Evolutionary conservation across 2,888 invertebrate species (phyloP), one percentile per base, ranked within the genome.

Genomic region (Dasypogon diadema): DNA sequence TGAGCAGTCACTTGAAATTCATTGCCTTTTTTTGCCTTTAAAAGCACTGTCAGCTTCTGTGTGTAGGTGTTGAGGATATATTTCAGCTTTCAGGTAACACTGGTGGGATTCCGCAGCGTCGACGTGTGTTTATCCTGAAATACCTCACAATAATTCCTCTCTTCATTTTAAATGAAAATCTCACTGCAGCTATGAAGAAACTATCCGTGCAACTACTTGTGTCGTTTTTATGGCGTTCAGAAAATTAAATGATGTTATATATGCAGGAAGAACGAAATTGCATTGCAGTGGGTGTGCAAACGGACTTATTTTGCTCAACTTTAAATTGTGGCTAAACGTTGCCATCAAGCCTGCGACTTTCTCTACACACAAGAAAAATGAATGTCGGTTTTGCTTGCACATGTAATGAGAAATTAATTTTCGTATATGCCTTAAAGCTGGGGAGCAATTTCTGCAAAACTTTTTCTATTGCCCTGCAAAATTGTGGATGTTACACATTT

Each of bases 161-260:
- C 46, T 54, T 70, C 54, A 70, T 12, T 30, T 70, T 70, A 54
- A 70, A 70, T 70, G 70, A 70, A 70, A 70, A 54, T 70, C 16
- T 34, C 46, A 21, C 10, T 30, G 54, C 24, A 30, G 37, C 70
- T 3, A 51, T 51, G 68, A 48, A 54, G 70, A 70, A 54, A 30
- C 16, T 21, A 34, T 16, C n/a, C 34, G 4, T 54, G 34, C 16
- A 70, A 70, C 54, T 54, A 30, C 70, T 70, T 37, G 16, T 54
- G 54, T 34, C 54, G 54, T 70, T 70, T 70, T 70, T 70, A 65
- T 65, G 46, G 46, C 14, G n/a, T 22, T 48, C 16, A 6, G 22
- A 65, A 24, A 65, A 65, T 65, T 46, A 65, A 65, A 24, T 24
- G 42, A 18, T 46, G 46, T 65, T 65, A 65, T 65, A 22, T 22